A percentile compares a stretch with the other conserved stretches of the same genome.
These are phyloP conservation scores for Himalopsyche japonica DNA, from an alignment of 2,888 invertebrate genomes.

Conservation along the genomic window DNA sequence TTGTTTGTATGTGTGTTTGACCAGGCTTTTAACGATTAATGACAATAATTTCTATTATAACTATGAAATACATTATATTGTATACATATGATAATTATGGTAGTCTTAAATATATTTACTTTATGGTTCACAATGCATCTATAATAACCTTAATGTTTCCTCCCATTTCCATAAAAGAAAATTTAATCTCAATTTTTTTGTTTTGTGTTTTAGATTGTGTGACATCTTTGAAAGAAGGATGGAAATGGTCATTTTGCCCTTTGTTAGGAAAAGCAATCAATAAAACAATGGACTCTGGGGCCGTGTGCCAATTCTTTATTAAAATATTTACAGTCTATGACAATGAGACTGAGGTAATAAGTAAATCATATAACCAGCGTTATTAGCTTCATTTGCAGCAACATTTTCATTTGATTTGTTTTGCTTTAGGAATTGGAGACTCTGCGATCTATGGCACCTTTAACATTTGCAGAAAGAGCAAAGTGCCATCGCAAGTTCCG, in stretches of 20 bases:
- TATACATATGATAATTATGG: too few relatives aligned
- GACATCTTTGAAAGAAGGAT: conserved; percentile 75
- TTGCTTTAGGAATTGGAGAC: conserved; percentile 51
- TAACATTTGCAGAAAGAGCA: conserved; percentile 50
- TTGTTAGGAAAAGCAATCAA: conserved; percentile 59
- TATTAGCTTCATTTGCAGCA: not conserved
- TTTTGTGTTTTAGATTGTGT: conserved; percentile 46
- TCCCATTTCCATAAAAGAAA: too few relatives aligned
- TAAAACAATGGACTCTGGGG: conserved; percentile 62
- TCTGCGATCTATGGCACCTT: conserved; percentile 53
- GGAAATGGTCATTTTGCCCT: conserved; percentile 73
- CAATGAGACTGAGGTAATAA: conserved; percentile 59
- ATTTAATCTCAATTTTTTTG: conserved; percentile 5
- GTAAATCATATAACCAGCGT: not conserved
- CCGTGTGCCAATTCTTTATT: conserved; percentile 63
- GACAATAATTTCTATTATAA: too few relatives aligned
- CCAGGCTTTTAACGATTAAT: too few relatives aligned
- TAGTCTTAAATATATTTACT: too few relatives aligned
- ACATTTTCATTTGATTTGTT: not conserved
- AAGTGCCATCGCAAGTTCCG: conserved; percentile 51
- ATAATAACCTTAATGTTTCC: too few relatives aligned
- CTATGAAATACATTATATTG: too few relatives aligned
- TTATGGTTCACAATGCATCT: too few relatives aligned
- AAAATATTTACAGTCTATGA: conserved; percentile 64
- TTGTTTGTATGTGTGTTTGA: too few relatives aligned